Percentiles rank a stretch among this genome's conserved stretches.
phyloP scores from a whole-genome alignment of 2,888 invertebrate genomes.

The Anticlea derivata region DNA sequence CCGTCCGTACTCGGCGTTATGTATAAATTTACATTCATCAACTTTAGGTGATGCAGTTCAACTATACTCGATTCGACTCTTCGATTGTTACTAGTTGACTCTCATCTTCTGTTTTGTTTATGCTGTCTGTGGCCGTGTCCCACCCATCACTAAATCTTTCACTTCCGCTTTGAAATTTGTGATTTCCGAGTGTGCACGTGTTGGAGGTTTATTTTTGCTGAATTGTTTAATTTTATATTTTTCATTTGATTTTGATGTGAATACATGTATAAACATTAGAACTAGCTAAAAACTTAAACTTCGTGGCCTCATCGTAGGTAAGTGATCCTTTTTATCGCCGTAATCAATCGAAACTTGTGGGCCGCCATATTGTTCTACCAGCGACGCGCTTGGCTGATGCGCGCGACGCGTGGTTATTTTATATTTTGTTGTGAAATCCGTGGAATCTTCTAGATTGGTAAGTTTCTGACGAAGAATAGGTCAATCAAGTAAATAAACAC shows the following conservation, averaged over 20 bases:
- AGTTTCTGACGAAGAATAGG: neutral
- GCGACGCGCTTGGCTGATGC: constrained; percentile 12
- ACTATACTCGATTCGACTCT: no score
- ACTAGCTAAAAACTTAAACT: neutral
- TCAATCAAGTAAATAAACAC: neutral
- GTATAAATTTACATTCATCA: no score
- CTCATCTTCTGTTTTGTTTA: no score
- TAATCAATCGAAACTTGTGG: neutral
- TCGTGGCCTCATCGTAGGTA: constrained; percentile 12
- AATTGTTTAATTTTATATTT: neutral
- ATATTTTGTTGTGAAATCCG: neutral
- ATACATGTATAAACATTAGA: neutral
- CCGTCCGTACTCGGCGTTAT: no score
- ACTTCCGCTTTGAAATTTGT: neutral
- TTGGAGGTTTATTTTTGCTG: neutral
- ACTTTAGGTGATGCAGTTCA: no score
- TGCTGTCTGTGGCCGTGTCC: neutral
- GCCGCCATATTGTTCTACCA: constrained; percentile 18
- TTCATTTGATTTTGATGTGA: neutral
- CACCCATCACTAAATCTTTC: no score
- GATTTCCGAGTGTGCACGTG: constrained; percentile 14
- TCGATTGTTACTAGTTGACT: no score
- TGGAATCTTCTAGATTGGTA: neutral
- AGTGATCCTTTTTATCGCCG: neutral
- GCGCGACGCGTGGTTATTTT: constrained; percentile 15